These are phyloP conservation scores for Caradrina kadenii DNA, from an alignment of 2,888 invertebrate genomes.

Conservation along the genomic window DNA sequence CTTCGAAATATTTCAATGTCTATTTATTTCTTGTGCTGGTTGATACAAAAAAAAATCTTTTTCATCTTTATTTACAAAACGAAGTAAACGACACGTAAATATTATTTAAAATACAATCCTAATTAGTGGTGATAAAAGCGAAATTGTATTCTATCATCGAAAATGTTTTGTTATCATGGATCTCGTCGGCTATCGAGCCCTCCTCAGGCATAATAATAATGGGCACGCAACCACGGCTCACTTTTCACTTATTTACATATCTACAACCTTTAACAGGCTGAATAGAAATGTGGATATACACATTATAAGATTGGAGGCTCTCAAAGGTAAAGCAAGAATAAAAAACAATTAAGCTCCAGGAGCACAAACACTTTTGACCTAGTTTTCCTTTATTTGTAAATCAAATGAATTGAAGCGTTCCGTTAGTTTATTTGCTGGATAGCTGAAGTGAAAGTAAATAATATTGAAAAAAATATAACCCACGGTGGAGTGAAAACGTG, in stretches of 20 bases:
- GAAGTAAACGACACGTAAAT: neutral
- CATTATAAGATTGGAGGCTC: constrained; percentile 19
- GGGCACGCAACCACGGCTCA: constrained; percentile 72
- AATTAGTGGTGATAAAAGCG: constrained; percentile 53
- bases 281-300: constrained; percentile 34
- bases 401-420: constrained; percentile 19
- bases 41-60: neutral
- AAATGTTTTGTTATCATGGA: constrained; percentile 69
- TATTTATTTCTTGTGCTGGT: neutral
- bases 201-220: constrained; percentile 69
- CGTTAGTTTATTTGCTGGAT: neutral
- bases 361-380: constrained; percentile 18
- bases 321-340: constrained; percentile 10
- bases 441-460: neutral
- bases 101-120: constrained; percentile 29
- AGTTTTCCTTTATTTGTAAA: constrained; percentile 26
- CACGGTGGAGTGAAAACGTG: neutral
- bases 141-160: constrained; percentile 67
- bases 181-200: constrained; percentile 67
- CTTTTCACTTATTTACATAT: constrained; percentile 50
- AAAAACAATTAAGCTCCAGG: constrained; percentile 5
- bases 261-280: constrained; percentile 27
- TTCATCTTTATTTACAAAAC: neutral
- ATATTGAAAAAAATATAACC: neutral
- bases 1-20: neutral